Evolutionary conservation across 2,113 vertebrate genomes (phyloP).

Genomic region (Ailuropoda melanoleuca): DNA sequence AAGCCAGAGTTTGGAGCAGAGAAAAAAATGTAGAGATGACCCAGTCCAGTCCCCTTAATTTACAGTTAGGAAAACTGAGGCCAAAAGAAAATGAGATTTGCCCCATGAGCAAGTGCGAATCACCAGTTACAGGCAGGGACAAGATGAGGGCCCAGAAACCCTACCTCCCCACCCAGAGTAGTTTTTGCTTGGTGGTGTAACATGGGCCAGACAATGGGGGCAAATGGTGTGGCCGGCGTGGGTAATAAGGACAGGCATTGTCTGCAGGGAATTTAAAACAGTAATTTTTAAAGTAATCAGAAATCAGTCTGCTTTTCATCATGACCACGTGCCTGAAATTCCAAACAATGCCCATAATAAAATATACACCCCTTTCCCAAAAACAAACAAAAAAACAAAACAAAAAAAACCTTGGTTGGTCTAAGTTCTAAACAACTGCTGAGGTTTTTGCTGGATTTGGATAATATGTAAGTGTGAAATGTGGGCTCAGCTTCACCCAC

Average conservation of each 20-base stretch:
- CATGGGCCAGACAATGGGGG: not conserved
- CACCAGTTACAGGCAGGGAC: not conserved
- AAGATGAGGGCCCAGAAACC: not conserved
- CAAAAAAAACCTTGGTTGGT: not conserved
- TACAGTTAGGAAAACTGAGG: not conserved
- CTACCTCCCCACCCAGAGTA: fast-evolving
- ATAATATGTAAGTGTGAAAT: not conserved
- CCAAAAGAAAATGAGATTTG: not conserved
- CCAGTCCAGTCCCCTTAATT: not conserved
- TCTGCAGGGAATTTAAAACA: not conserved
- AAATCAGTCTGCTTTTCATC: not conserved
- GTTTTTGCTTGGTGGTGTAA: not conserved
- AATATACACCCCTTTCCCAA: not conserved
- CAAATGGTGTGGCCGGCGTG: fast-evolving
- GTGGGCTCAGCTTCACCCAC: not conserved
- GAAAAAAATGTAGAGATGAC: not conserved
- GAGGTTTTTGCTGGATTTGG: not conserved
- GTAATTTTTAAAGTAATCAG: not conserved
- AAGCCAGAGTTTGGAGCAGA: not conserved
- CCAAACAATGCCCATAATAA: not conserved
- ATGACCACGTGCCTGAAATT: not conserved
- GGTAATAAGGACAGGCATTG: fast-evolving
- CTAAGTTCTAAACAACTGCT: not conserved
- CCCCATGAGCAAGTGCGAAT: not conserved
- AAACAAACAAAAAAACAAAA: not conserved